phyloP scores from a whole-genome alignment of 2,113 vertebrate genomes.

The Plecotus auritus region DNA sequence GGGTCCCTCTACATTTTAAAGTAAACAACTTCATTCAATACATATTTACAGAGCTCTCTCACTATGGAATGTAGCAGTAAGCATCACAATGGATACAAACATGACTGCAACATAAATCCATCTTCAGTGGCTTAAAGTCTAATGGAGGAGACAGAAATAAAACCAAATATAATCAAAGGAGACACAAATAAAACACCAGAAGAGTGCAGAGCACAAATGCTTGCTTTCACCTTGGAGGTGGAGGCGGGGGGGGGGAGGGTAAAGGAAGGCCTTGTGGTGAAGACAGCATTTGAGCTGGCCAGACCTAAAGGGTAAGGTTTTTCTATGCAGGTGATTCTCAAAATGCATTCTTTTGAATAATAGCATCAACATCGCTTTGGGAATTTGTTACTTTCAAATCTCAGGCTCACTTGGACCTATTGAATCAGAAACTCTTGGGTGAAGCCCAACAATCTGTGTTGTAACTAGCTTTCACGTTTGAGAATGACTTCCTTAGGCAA shows the following conservation, averaged over 20 bases:
- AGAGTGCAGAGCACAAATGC: not conserved
- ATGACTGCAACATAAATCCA: not conserved
- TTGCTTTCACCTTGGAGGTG: not conserved
- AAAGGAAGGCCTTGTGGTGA: not conserved
- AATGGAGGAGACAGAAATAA: not conserved
- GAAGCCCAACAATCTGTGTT: not conserved
- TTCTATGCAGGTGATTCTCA: not conserved
- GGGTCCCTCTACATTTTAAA: not conserved
- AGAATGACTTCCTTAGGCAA: not conserved
- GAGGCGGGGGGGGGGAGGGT: not conserved
- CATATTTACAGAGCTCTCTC: not conserved
- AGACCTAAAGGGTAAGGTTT: no score
- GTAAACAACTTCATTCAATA: not conserved
- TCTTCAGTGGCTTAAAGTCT: not conserved
- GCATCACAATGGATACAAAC: not conserved
- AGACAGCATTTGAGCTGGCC: not conserved
- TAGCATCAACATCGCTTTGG: not conserved
- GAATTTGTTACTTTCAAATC: conserved; percentile 1
- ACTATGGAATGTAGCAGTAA: not conserved
- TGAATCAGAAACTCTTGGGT: not conserved
- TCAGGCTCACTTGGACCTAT: not conserved
- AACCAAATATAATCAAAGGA: not conserved
- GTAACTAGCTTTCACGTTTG: not conserved
- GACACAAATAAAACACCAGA: not conserved
- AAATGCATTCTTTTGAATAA: not conserved